Conservation (phyloP, 1,140 invertebrate species). For the Zeugodacus cucurbitae region DNA sequence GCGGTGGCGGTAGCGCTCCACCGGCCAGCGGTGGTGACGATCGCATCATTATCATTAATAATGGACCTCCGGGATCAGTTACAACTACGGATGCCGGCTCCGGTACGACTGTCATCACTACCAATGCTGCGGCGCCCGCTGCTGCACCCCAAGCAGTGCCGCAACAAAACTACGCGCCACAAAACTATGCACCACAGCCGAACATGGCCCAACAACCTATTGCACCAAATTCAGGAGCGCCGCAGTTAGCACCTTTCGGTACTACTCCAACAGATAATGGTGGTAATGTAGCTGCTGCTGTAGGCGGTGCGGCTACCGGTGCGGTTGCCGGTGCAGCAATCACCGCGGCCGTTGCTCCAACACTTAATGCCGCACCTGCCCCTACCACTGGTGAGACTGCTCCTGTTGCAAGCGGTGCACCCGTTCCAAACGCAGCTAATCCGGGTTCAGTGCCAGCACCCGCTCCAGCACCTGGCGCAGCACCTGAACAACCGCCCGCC, state of each 20-base stretch:
- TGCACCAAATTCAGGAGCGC: conserved; percentile 58
- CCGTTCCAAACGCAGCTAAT: conserved; percentile 58
- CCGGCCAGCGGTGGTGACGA: conserved; percentile 47
- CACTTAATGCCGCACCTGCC: conserved; percentile 52
- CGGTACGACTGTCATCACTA: conserved; percentile 58
- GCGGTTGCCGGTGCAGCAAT: conserved; percentile 52
- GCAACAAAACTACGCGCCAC: conserved; percentile 48
- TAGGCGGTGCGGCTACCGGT: conserved; percentile 52
- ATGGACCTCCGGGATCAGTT: conserved; percentile 60
- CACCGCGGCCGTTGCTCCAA: conserved; percentile 61
- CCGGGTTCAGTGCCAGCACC: conserved; percentile 51
- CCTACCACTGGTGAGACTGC: conserved; percentile 53
- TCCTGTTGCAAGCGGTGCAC: conserved; percentile 56
- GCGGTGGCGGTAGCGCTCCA: conserved; percentile 36
- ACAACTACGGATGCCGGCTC: conserved; percentile 54
- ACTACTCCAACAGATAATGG: conserved; percentile 43
- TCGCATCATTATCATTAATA: conserved; percentile 63
- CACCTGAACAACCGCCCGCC: conserved; percentile 48
- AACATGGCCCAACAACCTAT: conserved; percentile 44
- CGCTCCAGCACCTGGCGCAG: conserved; percentile 44
- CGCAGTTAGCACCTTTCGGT: conserved; percentile 45
- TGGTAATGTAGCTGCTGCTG: conserved; percentile 49
- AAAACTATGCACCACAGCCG: conserved; percentile 47
- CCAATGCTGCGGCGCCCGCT: conserved; percentile 49
- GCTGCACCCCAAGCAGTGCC: conserved; percentile 64